These are phyloP conservation scores for Myzus persicae DNA, from an alignment of 1,140 invertebrate species.

Conservation along the genomic window DNA sequence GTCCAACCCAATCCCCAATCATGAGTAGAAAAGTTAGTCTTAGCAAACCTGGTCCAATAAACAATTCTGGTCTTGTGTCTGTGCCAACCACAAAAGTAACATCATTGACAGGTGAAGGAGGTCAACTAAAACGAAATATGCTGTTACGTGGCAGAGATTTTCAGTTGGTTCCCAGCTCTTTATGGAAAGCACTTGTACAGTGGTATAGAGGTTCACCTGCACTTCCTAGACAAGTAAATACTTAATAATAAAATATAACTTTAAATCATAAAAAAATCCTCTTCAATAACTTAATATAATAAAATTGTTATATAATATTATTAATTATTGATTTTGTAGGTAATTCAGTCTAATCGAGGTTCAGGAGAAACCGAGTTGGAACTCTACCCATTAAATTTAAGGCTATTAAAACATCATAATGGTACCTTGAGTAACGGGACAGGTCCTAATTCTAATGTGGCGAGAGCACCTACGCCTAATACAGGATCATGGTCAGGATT, in stretches of 20 bases:
- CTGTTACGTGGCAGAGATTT: slow-evolving; percentile 80
- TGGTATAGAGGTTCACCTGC: slow-evolving; percentile 87
- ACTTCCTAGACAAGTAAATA: slow-evolving; percentile 78
- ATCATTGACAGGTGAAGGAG: slow-evolving; percentile 85
- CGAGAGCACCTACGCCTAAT: slow-evolving; percentile 64
- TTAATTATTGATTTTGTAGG: slow-evolving; percentile 63
- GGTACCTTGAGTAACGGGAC: slow-evolving; percentile 62
- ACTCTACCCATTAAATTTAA: slow-evolving; percentile 80
- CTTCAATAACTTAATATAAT: not conserved
- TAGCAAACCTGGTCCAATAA: slow-evolving; percentile 75
- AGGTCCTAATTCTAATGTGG: slow-evolving; percentile 68
- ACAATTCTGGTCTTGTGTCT: slow-evolving; percentile 76
- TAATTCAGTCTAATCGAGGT: slow-evolving; percentile 70
- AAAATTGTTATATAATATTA: not conserved
- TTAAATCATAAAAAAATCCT: not conserved
- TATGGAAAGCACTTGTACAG: slow-evolving; percentile 83
- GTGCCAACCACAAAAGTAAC: slow-evolving; percentile 70
- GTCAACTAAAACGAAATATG: slow-evolving; percentile 76
- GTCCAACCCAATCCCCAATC: slow-evolving; percentile 65
- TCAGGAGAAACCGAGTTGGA: slow-evolving; percentile 76
- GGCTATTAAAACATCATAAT: slow-evolving; percentile 76
- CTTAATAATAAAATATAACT: not conserved
- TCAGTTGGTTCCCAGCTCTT: slow-evolving; percentile 81
- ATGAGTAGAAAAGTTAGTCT: slow-evolving; percentile 60
- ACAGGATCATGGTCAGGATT: slow-evolving; percentile 68